Percentiles rank a stretch among this genome's conserved stretches.
These are phyloP conservation scores for Silvanus unidentatus DNA, from an alignment of 2,888 invertebrate species.

Conservation along the genomic window DNA sequence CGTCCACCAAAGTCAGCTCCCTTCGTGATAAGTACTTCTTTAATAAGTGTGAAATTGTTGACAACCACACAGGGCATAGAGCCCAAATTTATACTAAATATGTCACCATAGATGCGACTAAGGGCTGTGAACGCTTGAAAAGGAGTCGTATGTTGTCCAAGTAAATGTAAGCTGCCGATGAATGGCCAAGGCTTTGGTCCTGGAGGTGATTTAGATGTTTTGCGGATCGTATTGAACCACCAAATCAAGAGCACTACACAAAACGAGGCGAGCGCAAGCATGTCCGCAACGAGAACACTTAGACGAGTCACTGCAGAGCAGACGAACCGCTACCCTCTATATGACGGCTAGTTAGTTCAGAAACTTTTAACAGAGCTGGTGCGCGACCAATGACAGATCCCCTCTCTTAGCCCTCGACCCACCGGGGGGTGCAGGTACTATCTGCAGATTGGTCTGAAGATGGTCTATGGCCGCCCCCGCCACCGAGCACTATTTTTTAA, in stretches of 20 bases:
- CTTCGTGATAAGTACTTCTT: slow-evolving; percentile 71
- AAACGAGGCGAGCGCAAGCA: slow-evolving; percentile 41
- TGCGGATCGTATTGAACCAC: slow-evolving; percentile 30
- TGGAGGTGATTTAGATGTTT: slow-evolving; percentile 47
- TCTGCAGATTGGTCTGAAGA: slow-evolving; percentile 36
- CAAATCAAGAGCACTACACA: slow-evolving; percentile 36
- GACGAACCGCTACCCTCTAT: slow-evolving; percentile 45
- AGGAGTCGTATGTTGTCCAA: slow-evolving; percentile 59
- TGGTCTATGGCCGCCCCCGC: slow-evolving; percentile 35
- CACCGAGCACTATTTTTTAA: slow-evolving; percentile 11
- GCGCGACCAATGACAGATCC: slow-evolving; percentile 38
- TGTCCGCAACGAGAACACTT: slow-evolving; percentile 36
- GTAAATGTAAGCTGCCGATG: slow-evolving; percentile 64
- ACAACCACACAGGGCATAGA: slow-evolving; percentile 66
- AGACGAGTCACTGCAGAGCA: slow-evolving; percentile 38
- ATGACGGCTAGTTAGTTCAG: slow-evolving; percentile 30
- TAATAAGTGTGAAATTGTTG: slow-evolving; percentile 64
- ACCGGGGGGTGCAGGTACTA: slow-evolving; percentile 39
- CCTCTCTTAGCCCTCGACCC: slow-evolving; percentile 35
- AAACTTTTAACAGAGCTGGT: slow-evolving; percentile 32
- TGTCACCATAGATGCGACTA: slow-evolving; percentile 64
- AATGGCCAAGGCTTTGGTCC: slow-evolving; percentile 65
- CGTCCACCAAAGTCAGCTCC: slow-evolving; percentile 78
- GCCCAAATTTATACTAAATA: slow-evolving; percentile 65
- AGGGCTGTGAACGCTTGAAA: slow-evolving; percentile 68